Conservation (phyloP, 2,797 vertebrate species). For the Adelosebastes latens region DNA sequence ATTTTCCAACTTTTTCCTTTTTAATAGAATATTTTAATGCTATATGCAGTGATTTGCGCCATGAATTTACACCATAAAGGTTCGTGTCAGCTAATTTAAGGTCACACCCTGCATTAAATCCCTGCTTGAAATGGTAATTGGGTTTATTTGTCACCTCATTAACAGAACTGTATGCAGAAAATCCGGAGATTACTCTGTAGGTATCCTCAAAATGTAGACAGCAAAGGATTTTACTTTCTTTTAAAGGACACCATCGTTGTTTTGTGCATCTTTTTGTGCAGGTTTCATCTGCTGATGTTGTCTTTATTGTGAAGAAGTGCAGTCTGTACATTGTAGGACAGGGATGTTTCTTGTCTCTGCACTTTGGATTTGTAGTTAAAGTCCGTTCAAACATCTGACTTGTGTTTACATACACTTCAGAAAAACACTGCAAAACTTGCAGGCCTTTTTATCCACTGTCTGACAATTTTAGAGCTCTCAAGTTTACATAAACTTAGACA, state of each 20-base stretch:
- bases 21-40: neutral
- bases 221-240: too few relatives aligned
- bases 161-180: neutral
- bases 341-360: neutral
- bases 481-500: neutral
- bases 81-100: neutral
- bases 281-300: neutral
- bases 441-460: neutral
- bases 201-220: neutral
- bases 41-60: neutral
- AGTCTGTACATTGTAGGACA: neutral
- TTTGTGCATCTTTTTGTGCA: neutral
- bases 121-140: neutral
- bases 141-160: neutral
- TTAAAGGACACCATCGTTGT: rapidly evolving
- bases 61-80: neutral
- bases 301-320: neutral
- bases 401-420: neutral
- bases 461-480: neutral
- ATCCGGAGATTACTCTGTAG: neutral
- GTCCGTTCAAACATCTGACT: neutral
- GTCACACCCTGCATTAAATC: neutral
- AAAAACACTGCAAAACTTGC: neutral
- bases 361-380: neutral
- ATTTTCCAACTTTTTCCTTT: neutral